These are phyloP conservation scores for Oscheius myriophilus DNA, from an alignment of 2,888 invertebrate genomes.

Conservation along the genomic window DNA sequence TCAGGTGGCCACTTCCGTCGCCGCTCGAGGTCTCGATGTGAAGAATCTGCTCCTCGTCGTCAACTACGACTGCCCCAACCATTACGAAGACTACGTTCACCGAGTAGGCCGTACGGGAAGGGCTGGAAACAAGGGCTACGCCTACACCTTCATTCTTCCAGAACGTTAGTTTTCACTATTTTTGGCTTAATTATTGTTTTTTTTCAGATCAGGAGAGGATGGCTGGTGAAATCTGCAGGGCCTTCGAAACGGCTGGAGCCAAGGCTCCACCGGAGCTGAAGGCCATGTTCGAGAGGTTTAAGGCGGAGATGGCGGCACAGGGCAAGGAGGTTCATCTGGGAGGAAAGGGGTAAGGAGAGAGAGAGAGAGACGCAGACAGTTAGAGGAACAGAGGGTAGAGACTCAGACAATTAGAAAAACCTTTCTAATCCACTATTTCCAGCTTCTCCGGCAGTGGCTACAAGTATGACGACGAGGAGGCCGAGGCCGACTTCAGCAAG, in stretches of 20 bases:
- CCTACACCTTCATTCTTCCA: conserved; percentile 94
- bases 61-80: conserved; percentile 98
- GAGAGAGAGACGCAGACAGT: not conserved
- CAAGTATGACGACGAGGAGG: conserved; percentile 93
- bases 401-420: too few relatives aligned
- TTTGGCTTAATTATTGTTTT: not conserved
- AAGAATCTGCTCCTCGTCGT: conserved; percentile 95
- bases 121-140: conserved; percentile 91
- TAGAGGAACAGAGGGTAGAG: too few relatives aligned
- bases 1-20: conserved; percentile 92
- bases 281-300: conserved; percentile 87
- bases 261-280: conserved; percentile 80
- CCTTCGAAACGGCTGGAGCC: conserved; percentile 82
- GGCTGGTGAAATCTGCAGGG: conserved; percentile 84
- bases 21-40: conserved; percentile 96
- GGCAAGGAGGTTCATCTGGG: conserved; percentile 59
- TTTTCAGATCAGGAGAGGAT: conserved; percentile 82
- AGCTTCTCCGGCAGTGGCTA: conserved; percentile 95
- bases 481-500: conserved; percentile 90
- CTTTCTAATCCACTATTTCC: conserved; percentile 74
- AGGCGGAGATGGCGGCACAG: conserved; percentile 89
- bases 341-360: conserved; percentile 71
- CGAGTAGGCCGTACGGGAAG: conserved; percentile 77
- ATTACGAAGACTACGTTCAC: conserved; percentile 99
- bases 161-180: conserved; percentile 74